Evolutionary conservation across 2,113 vertebrate genomes (phyloP), one percentile per base, ranked within the genome.

Genomic region (Coracopsis vasa): DNA sequence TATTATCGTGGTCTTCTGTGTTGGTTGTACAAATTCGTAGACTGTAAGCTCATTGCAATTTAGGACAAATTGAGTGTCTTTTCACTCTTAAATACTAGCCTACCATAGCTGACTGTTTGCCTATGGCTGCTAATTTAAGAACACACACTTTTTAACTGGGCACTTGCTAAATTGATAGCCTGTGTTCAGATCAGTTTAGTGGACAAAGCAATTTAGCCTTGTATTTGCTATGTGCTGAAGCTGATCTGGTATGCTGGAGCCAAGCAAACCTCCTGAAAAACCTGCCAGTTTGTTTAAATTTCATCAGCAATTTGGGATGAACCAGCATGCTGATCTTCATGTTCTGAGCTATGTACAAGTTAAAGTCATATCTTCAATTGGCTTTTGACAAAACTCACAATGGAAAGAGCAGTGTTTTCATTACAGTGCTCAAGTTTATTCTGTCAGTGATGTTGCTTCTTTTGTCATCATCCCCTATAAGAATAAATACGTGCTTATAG

Each of bases 201-300:
- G 84, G 90, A 91, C 93, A 92, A 93, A 91, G 77, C 67, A 83
- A 58, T 79, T 86, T 80, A 64, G 39, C 28, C 24, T 53, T 75
- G 5, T 45, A 20, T 67, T 75, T 86, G 35, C 62, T 83, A 58
- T 80, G 87, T 94, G 86, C 71, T 5, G 2, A n/a, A 35, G 56
- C 79, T 94, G 72, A 45, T 61, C 60, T 62, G 61, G 16, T 19
- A 5, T 47, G 69, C 73, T 7, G 9, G 74, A 58, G 71, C 48
- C 87, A 66, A 31, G 24, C 74, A 92, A 80, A 88, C 61, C 86
- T 79, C 79, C 61, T 28, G 90, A 48, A 45, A 86, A 70, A 53
- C 45, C 41, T 82, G 42, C 21, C 37, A 7, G n/a, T 27, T 78
- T 71, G 9, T 35, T 90, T 29, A 8, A 64, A 60, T 64, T 2